Evolutionary conservation across 2,113 vertebrate genomes (phyloP), one percentile per base, ranked within the genome.

Genomic region (Glaucomys volans): DNA sequence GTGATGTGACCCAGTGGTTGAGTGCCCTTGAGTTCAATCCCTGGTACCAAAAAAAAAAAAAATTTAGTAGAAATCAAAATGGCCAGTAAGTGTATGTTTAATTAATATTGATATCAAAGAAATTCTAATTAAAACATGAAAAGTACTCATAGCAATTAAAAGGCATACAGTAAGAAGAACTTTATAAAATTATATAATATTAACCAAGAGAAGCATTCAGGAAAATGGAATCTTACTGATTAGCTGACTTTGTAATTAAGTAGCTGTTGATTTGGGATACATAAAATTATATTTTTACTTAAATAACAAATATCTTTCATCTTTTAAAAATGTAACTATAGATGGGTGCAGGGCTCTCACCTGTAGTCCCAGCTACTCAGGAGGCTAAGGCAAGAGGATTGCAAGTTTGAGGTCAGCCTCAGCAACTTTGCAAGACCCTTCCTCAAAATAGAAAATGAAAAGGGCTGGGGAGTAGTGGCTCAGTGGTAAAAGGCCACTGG

Each of bases 271-370:
- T 67, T 92, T 95, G 83, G 74, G 5, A 94, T 30, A 82, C 18
- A 54, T 64, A 91, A 93, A 67, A 66, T 80, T 82, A 87, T 75
- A 84, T 1, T 30, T 85, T 75, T 62, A 96, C 79, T 71, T 77
- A 90, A 90, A 44, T 72, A 62, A 88, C 24, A 57, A 54, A 40
- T 76, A 74, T 26, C 14, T 35, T 88, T 84, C 26, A 88, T 40
- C n/a, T 30, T 72, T 82, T 9, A 81, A 79, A 94, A 91, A 75
- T 77, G 6, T 24, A 59, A 24, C 57, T 59, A 59, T 59, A 59
- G 57, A 20, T 59, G 57, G 57, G 22, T 2, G 8, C 22, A 8
- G 22, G 22, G 22, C 57, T 24, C 22, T 24, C 22, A 7, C 57
- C 8, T 59, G 7, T 59, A 57, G 20, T 57, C 54, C 54, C 54